phyloP scores from a whole-genome alignment of 2,888 invertebrate genomes.

The Apantesis nais region DNA sequence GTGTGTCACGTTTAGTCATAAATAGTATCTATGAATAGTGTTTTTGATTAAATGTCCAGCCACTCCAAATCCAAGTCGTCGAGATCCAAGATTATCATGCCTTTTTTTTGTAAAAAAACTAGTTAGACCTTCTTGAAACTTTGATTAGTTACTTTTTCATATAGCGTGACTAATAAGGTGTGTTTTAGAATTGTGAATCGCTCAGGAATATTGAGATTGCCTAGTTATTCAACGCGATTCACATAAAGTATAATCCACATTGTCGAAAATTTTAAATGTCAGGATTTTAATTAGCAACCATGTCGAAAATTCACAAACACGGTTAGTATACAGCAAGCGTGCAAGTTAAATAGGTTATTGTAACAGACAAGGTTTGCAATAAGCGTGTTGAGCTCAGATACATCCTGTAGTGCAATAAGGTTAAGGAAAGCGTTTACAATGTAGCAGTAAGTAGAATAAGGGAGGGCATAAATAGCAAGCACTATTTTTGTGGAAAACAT shows the following conservation, averaged over 20 bases:
- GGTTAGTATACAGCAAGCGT: not conserved
- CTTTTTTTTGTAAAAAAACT: too few species aligned
- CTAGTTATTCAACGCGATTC: not conserved
- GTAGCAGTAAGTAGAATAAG: not conserved
- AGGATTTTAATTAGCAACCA: not conserved
- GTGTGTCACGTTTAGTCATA: too few species aligned
- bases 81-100: too few species aligned
- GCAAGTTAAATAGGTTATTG: constrained; percentile 8
- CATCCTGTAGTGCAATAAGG: not conserved
- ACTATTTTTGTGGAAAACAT: too few species aligned
- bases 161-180: too few species aligned
- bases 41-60: too few species aligned
- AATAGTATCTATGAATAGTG: too few species aligned
- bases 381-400: not conserved
- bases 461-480: not conserved
- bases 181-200: not conserved
- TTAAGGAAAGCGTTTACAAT: not conserved
- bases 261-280: not conserved
- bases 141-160: not conserved
- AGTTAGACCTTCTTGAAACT: not conserved
- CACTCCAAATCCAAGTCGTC: too few species aligned
- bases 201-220: not conserved
- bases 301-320: not conserved
- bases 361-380: constrained; percentile 2
- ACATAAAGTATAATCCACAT: not conserved